A percentile compares a stretch with the other conserved stretches of the same genome.
phyloP scores from a whole-genome alignment of 2,113 vertebrate species.

The Leptodactylus fuscus region DNA sequence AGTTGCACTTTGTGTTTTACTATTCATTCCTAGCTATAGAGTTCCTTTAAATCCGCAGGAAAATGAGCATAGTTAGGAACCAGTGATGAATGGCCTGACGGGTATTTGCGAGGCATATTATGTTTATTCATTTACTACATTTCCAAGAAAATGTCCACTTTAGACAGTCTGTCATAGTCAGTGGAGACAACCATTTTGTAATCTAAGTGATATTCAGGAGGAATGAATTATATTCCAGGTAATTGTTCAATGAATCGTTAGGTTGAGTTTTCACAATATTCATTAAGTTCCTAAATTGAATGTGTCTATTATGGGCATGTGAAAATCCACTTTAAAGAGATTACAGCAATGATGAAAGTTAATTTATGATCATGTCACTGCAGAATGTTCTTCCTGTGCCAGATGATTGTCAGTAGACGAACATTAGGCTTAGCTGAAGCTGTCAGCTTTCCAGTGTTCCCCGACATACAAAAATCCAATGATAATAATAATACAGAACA shows the following conservation, averaged over 20 bases:
- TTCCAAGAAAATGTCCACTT: neutral
- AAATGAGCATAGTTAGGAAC: neutral
- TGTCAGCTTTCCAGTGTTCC: neutral
- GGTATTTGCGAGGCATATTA: neutral
- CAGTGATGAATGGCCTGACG: neutral
- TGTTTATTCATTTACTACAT: conserved; percentile 14
- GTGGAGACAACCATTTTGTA: conserved; percentile 5
- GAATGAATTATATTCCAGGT: conserved; percentile 16
- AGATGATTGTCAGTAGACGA: neutral
- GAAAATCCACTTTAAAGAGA: conserved; percentile 2
- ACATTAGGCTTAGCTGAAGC: neutral
- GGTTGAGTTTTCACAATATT: conserved; percentile 9
- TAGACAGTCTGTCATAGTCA: neutral
- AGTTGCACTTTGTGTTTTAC: no score
- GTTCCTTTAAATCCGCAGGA: neutral
- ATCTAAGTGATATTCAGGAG: neutral
- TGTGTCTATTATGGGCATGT: neutral
- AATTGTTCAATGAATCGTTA: conserved; percentile 26
- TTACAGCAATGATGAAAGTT: conserved; percentile 5
- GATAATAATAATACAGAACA: neutral
- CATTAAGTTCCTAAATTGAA: conserved; percentile 14
- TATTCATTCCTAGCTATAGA: no score
- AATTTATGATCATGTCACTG: conserved; percentile 10
- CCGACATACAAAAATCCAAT: neutral
- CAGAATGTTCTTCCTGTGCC: neutral